Evolutionary conservation across 2,797 vertebrate genomes (phyloP), one percentile per base, ranked within the genome.

Genomic region (Karalla daura): DNA sequence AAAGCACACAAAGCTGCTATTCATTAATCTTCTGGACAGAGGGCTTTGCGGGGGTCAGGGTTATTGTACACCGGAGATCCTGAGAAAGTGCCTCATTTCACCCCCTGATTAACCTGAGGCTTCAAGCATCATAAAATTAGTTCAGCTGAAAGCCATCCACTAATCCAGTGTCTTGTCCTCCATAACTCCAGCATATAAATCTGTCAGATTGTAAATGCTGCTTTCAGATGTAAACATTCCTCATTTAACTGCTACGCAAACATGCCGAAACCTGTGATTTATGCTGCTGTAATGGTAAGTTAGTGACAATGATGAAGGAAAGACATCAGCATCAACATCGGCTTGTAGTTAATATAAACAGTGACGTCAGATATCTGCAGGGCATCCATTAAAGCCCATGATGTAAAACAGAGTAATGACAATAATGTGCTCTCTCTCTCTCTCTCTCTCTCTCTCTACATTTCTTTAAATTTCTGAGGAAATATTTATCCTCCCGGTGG

Each of bases 121-220:
- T 80, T 88, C 85, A 89, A 55, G 81, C 71, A 69, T 70, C 70
- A 74, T 83, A 75, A 84, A 89, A 80, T 52, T 9, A 63, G 41
- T 69, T 81, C 55, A 76, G 62, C 75, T 85, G 53, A 70, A 80
- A 76, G 75, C 63, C 66, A 70, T 78, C 61, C 75, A 88, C 53
- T 46, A 81, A 82, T 64, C 70, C 56, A 25, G 23, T 14, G 25
- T 69, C 50, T 41, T 63, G 70, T 78, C 74, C 65, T 75, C 54
- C 36, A 70, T 62, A 55, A 63, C 77, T 44, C 62, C 41, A 33
- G 40, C 41, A 18, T 56, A 68, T 79, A 80, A 81, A 86, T 78
- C 67, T 55, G 44, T 59, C 71, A 80, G 3, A 44, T 32, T 61
- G 35, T n/a, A n/a, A 17, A 56, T 28, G 70, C 73, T 32, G 20